Evolutionary conservation across 2,113 vertebrate species (phyloP), one percentile per base, ranked within the genome.

Genomic region (Bufo bufo): DNA sequence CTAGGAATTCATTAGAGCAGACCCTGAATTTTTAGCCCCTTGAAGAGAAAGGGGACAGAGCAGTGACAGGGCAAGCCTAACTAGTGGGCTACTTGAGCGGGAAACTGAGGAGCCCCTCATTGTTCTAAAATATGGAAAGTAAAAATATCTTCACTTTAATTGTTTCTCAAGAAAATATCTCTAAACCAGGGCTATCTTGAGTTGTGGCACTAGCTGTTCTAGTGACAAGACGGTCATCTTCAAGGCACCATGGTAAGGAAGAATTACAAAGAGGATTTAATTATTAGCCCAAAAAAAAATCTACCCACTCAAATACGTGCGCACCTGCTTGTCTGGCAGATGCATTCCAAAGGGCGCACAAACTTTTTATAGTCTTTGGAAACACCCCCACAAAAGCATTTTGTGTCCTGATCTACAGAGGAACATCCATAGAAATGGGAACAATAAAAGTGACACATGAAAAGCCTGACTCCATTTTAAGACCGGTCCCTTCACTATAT

Each of bases 371-470:
- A 45, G 72, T 49, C 72, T 75, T 50, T 19, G 72, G 45, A 75
- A 50, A 50, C 47, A 75, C 17, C 72, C 43, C 16, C 11, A 75
- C 72, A 75, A 75, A 75, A 75, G 72, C 72, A 75, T 74, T 43
- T 71, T 71, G 69, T 71, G 33, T 43, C 69, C 23, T 71, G 69
- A 43, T 47, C 72, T 47, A 75, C 47, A 75, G 72, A 75, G 47
- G 20, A 75, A 20, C 17, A 0, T 19, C 72, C 47, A 75, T 75
- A 49, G 72, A 50, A 75, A 1, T 75, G 17, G 17, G 45, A 75
- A 75, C 72, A 75, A 75, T 75, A 75, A 75, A 75, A 50, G 72
- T 75, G 72, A 75, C 71, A 74, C 43, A 74, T 74, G 43, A 74
- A 74, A 74, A 74, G 71, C 71, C 71, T 16, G 71, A 45, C 71